These are phyloP conservation scores for Helicoverpa assulta DNA, from an alignment of 2,888 invertebrate genomes.

Conservation along the genomic window DNA sequence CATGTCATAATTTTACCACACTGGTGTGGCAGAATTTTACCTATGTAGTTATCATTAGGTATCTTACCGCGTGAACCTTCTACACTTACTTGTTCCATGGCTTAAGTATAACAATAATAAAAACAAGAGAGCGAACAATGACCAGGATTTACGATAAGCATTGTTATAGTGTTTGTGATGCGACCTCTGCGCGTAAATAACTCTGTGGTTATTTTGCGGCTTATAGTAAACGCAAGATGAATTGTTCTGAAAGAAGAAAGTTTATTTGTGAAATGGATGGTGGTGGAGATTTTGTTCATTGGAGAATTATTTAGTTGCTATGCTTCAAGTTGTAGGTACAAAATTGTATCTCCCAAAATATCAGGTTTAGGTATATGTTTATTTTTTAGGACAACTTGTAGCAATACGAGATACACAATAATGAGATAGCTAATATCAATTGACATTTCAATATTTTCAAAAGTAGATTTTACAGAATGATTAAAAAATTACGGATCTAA, in stretches of 20 bases:
- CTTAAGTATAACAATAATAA: slow-evolving; percentile 6
- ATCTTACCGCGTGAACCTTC: neutral
- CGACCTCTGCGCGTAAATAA: slow-evolving; percentile 27
- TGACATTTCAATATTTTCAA: no score
- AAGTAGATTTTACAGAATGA: no score
- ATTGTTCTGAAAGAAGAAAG: slow-evolving; percentile 16
- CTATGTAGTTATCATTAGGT: neutral
- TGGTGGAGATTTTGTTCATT: neutral
- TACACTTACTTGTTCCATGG: slow-evolving; percentile 12
- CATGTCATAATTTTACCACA: neutral
- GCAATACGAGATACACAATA: no score
- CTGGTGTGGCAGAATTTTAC: neutral
- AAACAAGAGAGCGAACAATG: slow-evolving; percentile 26
- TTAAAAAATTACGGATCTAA: no score
- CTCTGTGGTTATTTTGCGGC: slow-evolving; percentile 2
- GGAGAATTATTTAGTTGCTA: no score
- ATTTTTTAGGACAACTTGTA: no score
- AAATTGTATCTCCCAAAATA: no score
- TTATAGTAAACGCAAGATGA: slow-evolving; percentile 15
- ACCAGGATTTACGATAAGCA: slow-evolving; percentile 44
- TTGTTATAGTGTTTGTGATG: slow-evolving; percentile 43
- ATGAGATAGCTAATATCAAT: no score
- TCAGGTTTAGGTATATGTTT: no score
- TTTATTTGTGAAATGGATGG: neutral
- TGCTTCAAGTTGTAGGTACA: no score